Base-by-base conservation (phyloP, 2,888 invertebrate species). In the Eupelmus urozonus region DNA sequence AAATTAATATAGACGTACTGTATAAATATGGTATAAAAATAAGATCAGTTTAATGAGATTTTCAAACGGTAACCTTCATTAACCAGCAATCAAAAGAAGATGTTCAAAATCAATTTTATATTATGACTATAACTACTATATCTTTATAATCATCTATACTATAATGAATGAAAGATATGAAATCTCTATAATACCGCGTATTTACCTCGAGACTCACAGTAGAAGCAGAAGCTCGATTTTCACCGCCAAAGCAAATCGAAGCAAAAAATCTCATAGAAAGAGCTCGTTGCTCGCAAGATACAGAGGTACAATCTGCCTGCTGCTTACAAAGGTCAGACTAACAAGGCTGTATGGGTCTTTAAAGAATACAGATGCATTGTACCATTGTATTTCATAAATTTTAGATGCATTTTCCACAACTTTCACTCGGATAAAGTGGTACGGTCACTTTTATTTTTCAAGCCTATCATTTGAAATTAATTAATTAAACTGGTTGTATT, bases 301-400 rank as follows among this genome's bases (percentile, higher is more conserved):
- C 45, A 45, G 2, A 45, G 9, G 45, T 45, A 34, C 13, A 45
- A 16, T 45, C 2, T 16, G 13, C 2, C 16, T 45, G 13, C 45
- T 13, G 2, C 9, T 9, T 45, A 45, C 2, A 45, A 20, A 53
- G 18, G 53, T 53, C 20, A 53, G 5, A 18, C 11, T 4, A 53
- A 53, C 53, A 53, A 53, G 53, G 20, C 53, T 20, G 11, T 16
- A n/a, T 20, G 18, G 3, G 2, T 9, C 49, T 16, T 49, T 16
- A 53, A 45, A 13, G 18, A 53, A 18, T 53, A 20, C 53, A 53
- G 20, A 20, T 20, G 5, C 11, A 53, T 53, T 53, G 18, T 20
- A 53, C 53, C 20, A 53, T 53, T 53, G 53, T 71, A 53, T 53
- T 72, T 72, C 72, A 72, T 63, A 62, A 40, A 72, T 72, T 62